Conservation (phyloP, 2,113 vertebrate species). For the Sprattus sprattus region DNA sequence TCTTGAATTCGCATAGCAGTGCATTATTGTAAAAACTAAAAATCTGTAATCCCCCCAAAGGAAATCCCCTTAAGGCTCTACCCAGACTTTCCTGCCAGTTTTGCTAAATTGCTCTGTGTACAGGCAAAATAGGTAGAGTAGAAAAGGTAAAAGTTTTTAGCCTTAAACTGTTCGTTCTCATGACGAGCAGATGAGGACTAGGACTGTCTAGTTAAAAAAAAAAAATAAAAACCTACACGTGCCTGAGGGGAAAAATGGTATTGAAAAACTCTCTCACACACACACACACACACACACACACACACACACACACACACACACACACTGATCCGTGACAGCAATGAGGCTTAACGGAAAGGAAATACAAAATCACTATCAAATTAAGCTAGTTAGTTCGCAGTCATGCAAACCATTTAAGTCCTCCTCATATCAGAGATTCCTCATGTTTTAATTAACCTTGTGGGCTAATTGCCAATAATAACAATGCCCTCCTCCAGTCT, state of each 20-base stretch:
- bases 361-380: slow-evolving; percentile 34
- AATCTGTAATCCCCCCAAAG: background rate
- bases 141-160: background rate
- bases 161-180: background rate
- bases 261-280: background rate
- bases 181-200: background rate
- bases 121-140: background rate
- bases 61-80: background rate
- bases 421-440: slow-evolving; percentile 50
- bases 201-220: background rate
- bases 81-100: background rate
- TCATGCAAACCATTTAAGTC: slow-evolving; percentile 48
- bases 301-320: background rate
- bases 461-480: slow-evolving; percentile 56
- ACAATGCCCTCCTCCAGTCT: slow-evolving; percentile 48
- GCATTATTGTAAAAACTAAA: background rate
- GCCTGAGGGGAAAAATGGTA: background rate
- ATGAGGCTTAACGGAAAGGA: slow-evolving; percentile 5
- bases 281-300: background rate
- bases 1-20: background rate
- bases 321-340: slow-evolving; percentile 9
- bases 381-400: slow-evolving; percentile 42
- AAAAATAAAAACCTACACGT: background rate
- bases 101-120: background rate
- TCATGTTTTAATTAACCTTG: slow-evolving; percentile 59